Conservation (phyloP, 2,888 invertebrate species). For the Thereva unica region DNA sequence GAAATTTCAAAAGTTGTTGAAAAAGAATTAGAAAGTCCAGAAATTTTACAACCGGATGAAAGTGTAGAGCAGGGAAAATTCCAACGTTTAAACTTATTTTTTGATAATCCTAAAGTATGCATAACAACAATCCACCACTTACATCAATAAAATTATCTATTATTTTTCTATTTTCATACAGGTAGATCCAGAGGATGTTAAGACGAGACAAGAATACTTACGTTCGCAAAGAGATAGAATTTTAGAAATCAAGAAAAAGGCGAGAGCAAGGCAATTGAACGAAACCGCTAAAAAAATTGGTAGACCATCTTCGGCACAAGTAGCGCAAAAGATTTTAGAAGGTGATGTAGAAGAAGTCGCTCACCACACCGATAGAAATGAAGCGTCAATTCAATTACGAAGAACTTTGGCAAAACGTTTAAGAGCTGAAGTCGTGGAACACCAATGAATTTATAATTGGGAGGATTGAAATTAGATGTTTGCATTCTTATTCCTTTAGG, state of each 20-base stretch:
- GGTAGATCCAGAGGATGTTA: constrained; percentile 68
- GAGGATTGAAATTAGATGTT: background rate
- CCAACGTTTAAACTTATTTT: constrained; percentile 57
- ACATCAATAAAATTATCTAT: background rate
- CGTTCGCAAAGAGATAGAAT: constrained; percentile 89
- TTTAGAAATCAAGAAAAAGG: constrained; percentile 85
- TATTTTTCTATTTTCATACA: constrained; percentile 44
- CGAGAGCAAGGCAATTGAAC: constrained; percentile 77
- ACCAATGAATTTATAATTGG: constrained; percentile 41
- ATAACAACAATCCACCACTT: background rate
- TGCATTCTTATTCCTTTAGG: no score
- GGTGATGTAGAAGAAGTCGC: constrained; percentile 51
- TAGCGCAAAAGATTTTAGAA: constrained; percentile 70
- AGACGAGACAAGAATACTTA: constrained; percentile 81
- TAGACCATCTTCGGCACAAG: constrained; percentile 75
- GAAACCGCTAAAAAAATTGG: constrained; percentile 62
- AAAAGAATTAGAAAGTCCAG: constrained; percentile 50
- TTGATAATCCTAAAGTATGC: constrained; percentile 48
- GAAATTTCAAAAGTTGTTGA: constrained; percentile 54
- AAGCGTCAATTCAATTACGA: constrained; percentile 75
- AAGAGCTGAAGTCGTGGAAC: constrained; percentile 82
- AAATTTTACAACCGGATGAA: constrained; percentile 46
- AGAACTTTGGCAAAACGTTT: constrained; percentile 82
- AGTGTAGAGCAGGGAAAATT: constrained; percentile 48
- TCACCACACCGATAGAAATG: constrained; percentile 50